phyloP scores from a whole-genome alignment of 2,888 invertebrate genomes.

The Malachius bipustulatus region DNA sequence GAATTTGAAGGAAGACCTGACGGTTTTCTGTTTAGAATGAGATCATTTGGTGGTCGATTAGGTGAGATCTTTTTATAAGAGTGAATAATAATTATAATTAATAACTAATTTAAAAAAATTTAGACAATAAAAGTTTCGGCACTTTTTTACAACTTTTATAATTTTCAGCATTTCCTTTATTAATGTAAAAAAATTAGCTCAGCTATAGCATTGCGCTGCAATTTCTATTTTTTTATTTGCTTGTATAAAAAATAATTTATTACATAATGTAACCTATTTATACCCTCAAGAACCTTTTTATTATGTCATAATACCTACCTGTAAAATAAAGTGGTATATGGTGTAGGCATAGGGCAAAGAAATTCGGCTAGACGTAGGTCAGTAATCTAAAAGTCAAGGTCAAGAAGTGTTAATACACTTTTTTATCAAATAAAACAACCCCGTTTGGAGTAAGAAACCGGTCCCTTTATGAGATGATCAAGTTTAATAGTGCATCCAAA shows the following conservation, averaged over 20 bases:
- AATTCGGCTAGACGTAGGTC: conserved; percentile 20
- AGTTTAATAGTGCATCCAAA: not conserved
- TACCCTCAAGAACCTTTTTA: too few species aligned
- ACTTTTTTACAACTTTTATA: not conserved
- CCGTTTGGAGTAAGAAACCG: conserved; percentile 11
- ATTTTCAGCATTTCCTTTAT: too few species aligned
- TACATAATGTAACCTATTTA: too few species aligned
- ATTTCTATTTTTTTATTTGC: too few species aligned
- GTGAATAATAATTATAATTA: too few species aligned
- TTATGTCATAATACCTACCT: too few species aligned
- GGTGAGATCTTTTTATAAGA: conserved; percentile 41
- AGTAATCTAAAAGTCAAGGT: conserved; percentile 15
- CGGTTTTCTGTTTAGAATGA: conserved; percentile 54
- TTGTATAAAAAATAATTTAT: too few species aligned
- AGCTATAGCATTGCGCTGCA: too few species aligned
- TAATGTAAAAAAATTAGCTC: too few species aligned
- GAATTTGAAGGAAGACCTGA: conserved; percentile 61
- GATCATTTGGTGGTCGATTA: conserved; percentile 53
- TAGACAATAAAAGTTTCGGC: too few species aligned
- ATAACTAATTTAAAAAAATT: too few species aligned
- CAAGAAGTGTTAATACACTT: conserved; percentile 8
- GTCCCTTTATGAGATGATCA: conserved; percentile 7
- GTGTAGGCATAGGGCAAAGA: conserved; percentile 19
- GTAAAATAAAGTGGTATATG: too few species aligned
- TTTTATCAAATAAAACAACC: conserved; percentile 12